Evolutionary conservation across 2,113 vertebrate species (phyloP).

Genomic region (Spizaetus ornatus): DNA sequence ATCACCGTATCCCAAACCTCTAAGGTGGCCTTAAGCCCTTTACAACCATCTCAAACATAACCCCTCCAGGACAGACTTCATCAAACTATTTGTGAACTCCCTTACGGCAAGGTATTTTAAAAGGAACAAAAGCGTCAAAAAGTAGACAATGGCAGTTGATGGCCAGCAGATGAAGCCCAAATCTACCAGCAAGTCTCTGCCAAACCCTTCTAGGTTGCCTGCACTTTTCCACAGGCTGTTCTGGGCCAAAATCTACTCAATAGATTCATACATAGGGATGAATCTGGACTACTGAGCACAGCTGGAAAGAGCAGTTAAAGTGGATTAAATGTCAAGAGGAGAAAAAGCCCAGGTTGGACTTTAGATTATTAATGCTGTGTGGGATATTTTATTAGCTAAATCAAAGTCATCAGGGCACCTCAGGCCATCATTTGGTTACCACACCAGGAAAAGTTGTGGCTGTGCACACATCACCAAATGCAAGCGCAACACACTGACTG

Average conservation of each 20-base stretch:
- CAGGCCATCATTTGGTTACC: background rate
- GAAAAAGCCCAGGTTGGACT: background rate
- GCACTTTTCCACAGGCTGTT: background rate
- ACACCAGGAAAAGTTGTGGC: background rate
- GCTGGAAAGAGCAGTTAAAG: background rate
- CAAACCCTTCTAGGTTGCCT: background rate
- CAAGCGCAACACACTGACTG: background rate
- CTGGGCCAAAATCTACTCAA: background rate
- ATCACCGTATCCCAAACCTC: background rate
- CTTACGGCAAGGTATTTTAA: background rate
- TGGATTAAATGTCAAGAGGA: background rate
- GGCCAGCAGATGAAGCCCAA: background rate
- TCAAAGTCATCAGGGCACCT: background rate
- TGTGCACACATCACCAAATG: background rate
- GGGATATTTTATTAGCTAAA: background rate
- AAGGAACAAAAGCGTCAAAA: background rate
- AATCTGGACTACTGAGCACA: background rate
- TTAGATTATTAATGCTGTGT: background rate
- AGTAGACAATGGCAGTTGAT: background rate
- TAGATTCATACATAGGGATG: background rate
- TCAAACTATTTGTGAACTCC: background rate
- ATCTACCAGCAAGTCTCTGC: background rate
- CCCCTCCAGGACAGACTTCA: background rate
- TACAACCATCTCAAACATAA: background rate
- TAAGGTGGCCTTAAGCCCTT: background rate